Evolutionary conservation across 2,888 invertebrate genomes (phyloP).

Genomic region (Dastarcus helophoroides): DNA sequence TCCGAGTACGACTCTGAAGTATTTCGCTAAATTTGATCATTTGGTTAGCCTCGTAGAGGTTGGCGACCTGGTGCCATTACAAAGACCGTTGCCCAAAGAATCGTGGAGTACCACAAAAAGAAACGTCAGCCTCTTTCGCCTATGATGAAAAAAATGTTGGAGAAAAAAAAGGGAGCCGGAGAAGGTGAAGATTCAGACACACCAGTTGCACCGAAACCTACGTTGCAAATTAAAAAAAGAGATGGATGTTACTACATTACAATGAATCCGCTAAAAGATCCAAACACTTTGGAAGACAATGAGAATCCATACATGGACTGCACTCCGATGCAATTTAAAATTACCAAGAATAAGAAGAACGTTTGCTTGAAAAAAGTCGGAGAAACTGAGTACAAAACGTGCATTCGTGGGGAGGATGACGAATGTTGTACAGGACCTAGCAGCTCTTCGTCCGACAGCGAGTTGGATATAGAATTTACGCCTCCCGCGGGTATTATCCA

Average conservation of each 20-base stretch:
- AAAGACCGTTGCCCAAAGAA: slow-evolving; percentile 35
- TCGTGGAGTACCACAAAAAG: slow-evolving; percentile 26
- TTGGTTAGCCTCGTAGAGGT: slow-evolving; percentile 36
- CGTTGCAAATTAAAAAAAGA: slow-evolving; percentile 52
- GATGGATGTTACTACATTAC: slow-evolving; percentile 54
- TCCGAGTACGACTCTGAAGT: no score
- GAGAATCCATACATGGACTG: slow-evolving; percentile 59
- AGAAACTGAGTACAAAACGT: slow-evolving; percentile 35
- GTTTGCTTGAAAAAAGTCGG: slow-evolving; percentile 43
- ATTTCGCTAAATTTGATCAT: neutral
- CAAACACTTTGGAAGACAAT: slow-evolving; percentile 43
- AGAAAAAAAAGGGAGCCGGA: slow-evolving; percentile 32
- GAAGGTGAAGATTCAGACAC: slow-evolving; percentile 37
- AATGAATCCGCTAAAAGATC: slow-evolving; percentile 54
- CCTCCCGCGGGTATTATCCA: slow-evolving; percentile 59
- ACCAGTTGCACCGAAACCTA: slow-evolving; percentile 46
- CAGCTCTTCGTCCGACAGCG: slow-evolving; percentile 44
- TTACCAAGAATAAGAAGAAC: slow-evolving; percentile 46
- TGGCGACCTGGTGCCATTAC: slow-evolving; percentile 48
- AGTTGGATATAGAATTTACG: slow-evolving; percentile 60
- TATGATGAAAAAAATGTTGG: slow-evolving; percentile 18
- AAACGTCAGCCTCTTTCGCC: slow-evolving; percentile 24
- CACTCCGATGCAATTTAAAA: slow-evolving; percentile 56
- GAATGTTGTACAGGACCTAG: slow-evolving; percentile 34
- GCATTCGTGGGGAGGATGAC: slow-evolving; percentile 33